Evolutionary conservation across 2,113 vertebrate genomes (phyloP), one percentile per base, ranked within the genome.

Genomic region (Addax nasomaculatus): DNA sequence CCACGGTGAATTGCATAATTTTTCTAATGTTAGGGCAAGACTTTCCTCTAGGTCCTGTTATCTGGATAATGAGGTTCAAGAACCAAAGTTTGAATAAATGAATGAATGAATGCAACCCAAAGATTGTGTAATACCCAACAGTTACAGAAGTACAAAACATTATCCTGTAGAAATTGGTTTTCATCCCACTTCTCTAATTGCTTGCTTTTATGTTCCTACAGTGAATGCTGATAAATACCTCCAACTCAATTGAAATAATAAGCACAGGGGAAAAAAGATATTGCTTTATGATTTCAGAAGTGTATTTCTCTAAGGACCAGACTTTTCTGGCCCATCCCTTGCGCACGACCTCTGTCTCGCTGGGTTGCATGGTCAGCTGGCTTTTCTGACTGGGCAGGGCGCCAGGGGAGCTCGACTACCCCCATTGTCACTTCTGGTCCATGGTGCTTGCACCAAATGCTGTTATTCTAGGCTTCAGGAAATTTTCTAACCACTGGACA

Each of bases 401-500:
- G 98, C 98, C 98, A 99, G 98, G 97, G 89, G 36, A 91, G 91
- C 93, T 51, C 96, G 97, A 98, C 98, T 97, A 97, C 98, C 98
- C 98, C 98, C 98, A 93, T 97, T 98, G 98, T 99, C 99, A 98
- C 99, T 99, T 99, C 98, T 98, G 98, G 98, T 98, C 93, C 93
- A 98, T 98, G 98, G 98, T 97, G 98, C 98, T 98, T 97, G 97
- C 98, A 98, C 98, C 98, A 97, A 98, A 98, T 91, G 98, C 99
- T 99, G 98, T 98, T 98, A 98, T 98, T 99, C 98, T 97, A 98
- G 98, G 98, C 98, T 98, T 98, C 98, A 98, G 98, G 99, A 99
- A 98, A 99, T 98, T 98, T 99, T 99, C 98, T 98, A 99, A 99
- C 99, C 98, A 97, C 99, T 99, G 99, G 99, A 99, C 93, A 53